These are phyloP conservation scores for Itoplectis maculator DNA, from an alignment of 2,888 invertebrate species.

Conservation along the genomic window DNA sequence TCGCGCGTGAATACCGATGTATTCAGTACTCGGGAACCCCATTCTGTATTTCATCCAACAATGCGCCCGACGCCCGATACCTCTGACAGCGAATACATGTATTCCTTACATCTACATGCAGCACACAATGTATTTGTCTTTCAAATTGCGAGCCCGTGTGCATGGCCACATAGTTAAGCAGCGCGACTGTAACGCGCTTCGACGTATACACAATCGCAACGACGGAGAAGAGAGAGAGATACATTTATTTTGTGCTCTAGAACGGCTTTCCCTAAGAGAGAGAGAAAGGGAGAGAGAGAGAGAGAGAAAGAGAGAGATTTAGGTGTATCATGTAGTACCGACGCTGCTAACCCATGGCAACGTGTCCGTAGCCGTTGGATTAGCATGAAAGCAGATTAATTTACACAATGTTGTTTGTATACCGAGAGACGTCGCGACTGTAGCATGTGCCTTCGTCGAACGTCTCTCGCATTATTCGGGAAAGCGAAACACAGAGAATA, in stretches of 20 bases:
- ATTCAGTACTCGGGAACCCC: background rate
- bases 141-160: background rate
- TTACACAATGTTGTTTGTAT: slow-evolving; percentile 62
- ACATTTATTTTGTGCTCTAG: too few species aligned
- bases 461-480: slow-evolving; percentile 1
- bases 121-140: background rate
- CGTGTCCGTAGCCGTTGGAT: slow-evolving; percentile 64
- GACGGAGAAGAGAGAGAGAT: background rate
- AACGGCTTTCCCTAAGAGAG: too few species aligned
- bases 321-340: slow-evolving; percentile 7
- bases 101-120: slow-evolving; percentile 4
- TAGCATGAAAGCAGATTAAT: slow-evolving; percentile 73
- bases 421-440: slow-evolving; percentile 14
- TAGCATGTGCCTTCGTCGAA: slow-evolving; percentile 12
- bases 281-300: background rate
- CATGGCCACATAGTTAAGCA: background rate
- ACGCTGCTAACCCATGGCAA: slow-evolving; percentile 11
- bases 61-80: background rate
- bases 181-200: background rate
- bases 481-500: slow-evolving; percentile 4
- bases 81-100: slow-evolving; percentile 2
- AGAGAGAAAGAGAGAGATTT: background rate
- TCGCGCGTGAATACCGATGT: slow-evolving; percentile 26
- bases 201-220: background rate
- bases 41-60: background rate